Percentiles rank a stretch among this genome's conserved stretches.
phyloP scores from a whole-genome alignment of 2,797 vertebrate species.

The Poeciliopsis turneri region DNA sequence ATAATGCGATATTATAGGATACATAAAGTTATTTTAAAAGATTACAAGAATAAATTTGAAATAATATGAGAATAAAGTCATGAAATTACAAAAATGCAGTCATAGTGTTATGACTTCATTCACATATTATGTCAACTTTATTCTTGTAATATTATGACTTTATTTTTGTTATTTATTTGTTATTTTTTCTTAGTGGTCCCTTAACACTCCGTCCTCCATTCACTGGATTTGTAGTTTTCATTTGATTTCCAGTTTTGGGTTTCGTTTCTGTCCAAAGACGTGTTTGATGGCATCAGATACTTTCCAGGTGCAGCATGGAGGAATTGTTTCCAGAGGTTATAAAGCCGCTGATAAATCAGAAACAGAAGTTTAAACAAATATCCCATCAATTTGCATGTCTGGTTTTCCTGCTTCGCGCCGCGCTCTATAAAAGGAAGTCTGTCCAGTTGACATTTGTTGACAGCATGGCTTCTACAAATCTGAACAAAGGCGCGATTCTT shows the following conservation, averaged over 20 bases:
- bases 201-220: neutral
- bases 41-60: no score
- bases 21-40: no score
- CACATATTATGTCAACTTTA: no score
- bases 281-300: conserved; percentile 21
- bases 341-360: conserved; percentile 80
- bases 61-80: no score
- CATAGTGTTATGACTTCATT: no score
- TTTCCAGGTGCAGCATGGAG: conserved; percentile 52
- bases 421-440: conserved; percentile 57
- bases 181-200: no score
- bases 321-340: conserved; percentile 63
- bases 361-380: conserved; percentile 76
- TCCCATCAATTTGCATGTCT: conserved; percentile 75
- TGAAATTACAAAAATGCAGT: no score
- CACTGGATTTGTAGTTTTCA: neutral
- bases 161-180: no score
- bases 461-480: conserved; percentile 71
- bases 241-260: neutral
- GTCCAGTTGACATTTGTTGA: conserved; percentile 29
- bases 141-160: no score
- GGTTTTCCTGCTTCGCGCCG: conserved; percentile 63
- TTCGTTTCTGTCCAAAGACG: neutral
- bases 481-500: conserved; percentile 73
- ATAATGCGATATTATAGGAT: neutral